Evolutionary conservation across 2,113 vertebrate genomes (phyloP).

Genomic region (Oreocharis arfaki): DNA sequence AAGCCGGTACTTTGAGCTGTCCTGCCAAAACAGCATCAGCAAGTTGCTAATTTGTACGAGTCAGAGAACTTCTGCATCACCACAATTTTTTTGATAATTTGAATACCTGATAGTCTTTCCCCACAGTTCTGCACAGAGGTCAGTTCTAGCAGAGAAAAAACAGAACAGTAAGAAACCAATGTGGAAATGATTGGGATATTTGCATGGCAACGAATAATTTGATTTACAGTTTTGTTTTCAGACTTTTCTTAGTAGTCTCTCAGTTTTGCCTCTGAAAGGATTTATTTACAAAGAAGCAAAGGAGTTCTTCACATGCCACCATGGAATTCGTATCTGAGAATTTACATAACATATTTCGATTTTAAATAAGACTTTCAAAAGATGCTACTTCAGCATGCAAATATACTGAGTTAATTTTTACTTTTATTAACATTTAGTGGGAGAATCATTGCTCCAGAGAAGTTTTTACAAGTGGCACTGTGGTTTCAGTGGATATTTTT

Average conservation of each 20-base stretch:
- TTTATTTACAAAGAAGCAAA: not conserved
- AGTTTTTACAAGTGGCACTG: not conserved
- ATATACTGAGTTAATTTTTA: not conserved
- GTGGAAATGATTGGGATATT: not conserved
- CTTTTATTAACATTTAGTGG: not conserved
- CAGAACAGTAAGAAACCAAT: not conserved
- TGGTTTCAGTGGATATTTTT: not conserved
- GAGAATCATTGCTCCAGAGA: not conserved
- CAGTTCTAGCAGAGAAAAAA: not conserved
- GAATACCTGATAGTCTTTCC: not conserved
- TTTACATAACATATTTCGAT: not conserved
- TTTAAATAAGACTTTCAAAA: not conserved
- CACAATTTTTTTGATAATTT: not conserved
- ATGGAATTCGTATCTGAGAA: not conserved
- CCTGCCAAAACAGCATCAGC: not conserved
- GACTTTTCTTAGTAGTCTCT: not conserved
- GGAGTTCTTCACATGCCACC: not conserved
- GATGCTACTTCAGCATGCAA: not conserved
- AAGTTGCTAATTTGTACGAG: not conserved
- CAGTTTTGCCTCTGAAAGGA: not conserved
- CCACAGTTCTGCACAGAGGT: not conserved
- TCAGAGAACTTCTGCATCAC: not conserved
- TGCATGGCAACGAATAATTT: not conserved
- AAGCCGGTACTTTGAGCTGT: not conserved
- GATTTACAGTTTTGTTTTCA: constrained; percentile 47